phyloP scores from a whole-genome alignment of 1,140 invertebrate genomes.

The Ylistrum balloti region DNA sequence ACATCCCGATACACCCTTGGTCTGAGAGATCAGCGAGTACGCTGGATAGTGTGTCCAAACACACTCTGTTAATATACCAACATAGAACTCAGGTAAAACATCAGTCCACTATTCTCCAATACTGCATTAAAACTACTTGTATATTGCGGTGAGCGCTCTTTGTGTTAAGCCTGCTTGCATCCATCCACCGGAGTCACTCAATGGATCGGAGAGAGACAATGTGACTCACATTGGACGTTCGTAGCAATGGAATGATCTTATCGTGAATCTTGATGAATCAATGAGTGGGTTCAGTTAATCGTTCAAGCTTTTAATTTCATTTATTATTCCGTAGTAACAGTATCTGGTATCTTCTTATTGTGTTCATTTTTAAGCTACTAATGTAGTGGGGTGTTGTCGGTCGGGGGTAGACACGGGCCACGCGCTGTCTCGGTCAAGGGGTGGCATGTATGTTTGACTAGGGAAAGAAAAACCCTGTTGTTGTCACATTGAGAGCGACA shows the following conservation, averaged over 20 bases:
- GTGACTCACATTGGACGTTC: constrained; percentile 25
- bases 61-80: background rate
- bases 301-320: constrained; percentile 35
- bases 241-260: constrained; percentile 38
- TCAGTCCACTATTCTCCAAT: background rate
- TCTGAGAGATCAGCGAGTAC: background rate
- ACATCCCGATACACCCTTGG: constrained; percentile 18
- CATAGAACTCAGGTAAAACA: background rate
- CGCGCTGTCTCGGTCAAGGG: constrained; percentile 16
- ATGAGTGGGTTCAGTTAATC: constrained; percentile 38
- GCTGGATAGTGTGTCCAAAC: background rate
- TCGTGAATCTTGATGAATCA: constrained; percentile 38
- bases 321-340: background rate
- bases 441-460: constrained; percentile 38
- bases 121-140: constrained; percentile 22
- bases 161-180: background rate
- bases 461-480: constrained; percentile 31
- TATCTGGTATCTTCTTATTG: constrained; percentile 20
- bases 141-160: constrained; percentile 8
- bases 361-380: background rate
- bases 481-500: constrained; percentile 26
- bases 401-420: constrained; percentile 2
- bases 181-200: constrained; percentile 10
- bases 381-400: constrained; percentile 7
- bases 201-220: constrained; percentile 26